These are phyloP conservation scores for Heliconius ismenius DNA, from an alignment of 2,888 invertebrate species.

Conservation along the genomic window DNA sequence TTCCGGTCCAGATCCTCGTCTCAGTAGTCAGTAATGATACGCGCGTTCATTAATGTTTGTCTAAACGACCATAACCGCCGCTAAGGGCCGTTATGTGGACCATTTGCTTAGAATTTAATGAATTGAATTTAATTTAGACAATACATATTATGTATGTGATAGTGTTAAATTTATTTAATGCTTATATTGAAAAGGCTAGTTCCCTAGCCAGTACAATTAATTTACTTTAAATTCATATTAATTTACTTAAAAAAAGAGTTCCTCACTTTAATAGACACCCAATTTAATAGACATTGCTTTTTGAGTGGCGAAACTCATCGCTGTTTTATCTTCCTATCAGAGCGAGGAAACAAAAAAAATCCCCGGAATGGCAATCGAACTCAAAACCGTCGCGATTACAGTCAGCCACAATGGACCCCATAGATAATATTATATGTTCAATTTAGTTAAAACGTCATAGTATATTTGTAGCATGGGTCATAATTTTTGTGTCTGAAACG, in stretches of 20 bases:
- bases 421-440: background rate
- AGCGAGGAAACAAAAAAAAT: too few species aligned
- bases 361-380: too few species aligned
- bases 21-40: slow-evolving; percentile 23
- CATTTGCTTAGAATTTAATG: slow-evolving; percentile 35
- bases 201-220: background rate
- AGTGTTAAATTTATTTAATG: background rate
- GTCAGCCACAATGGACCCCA: too few species aligned
- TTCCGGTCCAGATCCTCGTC: slow-evolving; percentile 5
- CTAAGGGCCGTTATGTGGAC: slow-evolving; percentile 30
- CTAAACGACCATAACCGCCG: slow-evolving; percentile 34
- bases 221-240: too few species aligned
- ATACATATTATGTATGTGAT: slow-evolving; percentile 8
- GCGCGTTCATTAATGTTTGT: slow-evolving; percentile 31
- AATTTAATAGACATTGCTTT: too few species aligned
- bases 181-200: background rate
- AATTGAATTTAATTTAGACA: slow-evolving; percentile 33
- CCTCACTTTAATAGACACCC: too few species aligned
- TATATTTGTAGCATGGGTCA: background rate
- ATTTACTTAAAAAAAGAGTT: too few species aligned
- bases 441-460: slow-evolving; percentile 11
- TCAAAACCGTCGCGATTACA: too few species aligned
- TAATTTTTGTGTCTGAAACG: slow-evolving; percentile 23
- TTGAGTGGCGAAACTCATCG: too few species aligned
- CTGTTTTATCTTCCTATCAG: too few species aligned